phyloP scores from a whole-genome alignment of 2,797 vertebrate genomes.

The Decapterus maruadsi region DNA sequence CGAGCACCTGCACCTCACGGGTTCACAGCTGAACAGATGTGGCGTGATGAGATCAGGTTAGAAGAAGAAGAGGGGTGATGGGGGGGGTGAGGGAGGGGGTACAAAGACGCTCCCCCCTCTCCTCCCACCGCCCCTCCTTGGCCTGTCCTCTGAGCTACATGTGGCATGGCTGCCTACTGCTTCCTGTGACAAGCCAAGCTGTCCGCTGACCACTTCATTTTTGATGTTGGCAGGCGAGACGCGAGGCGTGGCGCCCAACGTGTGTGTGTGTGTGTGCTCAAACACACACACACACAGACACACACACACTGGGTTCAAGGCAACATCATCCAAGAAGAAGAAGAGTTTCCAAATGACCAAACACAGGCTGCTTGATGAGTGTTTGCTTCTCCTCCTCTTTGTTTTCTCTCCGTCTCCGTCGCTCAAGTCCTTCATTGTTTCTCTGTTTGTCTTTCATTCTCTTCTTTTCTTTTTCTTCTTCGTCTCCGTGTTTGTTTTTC shows the following conservation, averaged over 20 bases:
- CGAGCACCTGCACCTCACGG: constrained; percentile 45
- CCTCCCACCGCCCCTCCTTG: constrained; percentile 63
- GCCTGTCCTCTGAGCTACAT: constrained; percentile 81
- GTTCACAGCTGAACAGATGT: constrained; percentile 76
- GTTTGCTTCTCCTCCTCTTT: constrained; percentile 72
- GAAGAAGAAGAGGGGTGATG: too few relatives aligned
- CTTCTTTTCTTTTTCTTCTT: constrained; percentile 41
- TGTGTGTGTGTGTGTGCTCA: not conserved
- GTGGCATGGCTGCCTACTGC: constrained; percentile 74
- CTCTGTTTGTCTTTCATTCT: constrained; percentile 67
- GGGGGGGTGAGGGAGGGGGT: not conserved
- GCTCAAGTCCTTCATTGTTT: constrained; percentile 59
- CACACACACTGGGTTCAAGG: constrained; percentile 55
- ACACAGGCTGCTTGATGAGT: constrained; percentile 72
- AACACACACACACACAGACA: not conserved
- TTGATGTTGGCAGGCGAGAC: constrained; percentile 70
- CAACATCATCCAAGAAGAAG: constrained; percentile 71
- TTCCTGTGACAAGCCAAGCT: constrained; percentile 83
- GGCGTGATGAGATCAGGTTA: constrained; percentile 77
- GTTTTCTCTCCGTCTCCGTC: constrained; percentile 60
- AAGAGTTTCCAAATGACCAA: constrained; percentile 78
- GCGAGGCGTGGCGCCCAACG: constrained; percentile 39
- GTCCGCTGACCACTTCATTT: constrained; percentile 85
- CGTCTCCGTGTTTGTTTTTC: constrained; percentile 56
- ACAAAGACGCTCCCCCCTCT: constrained; percentile 11